Base-by-base conservation (phyloP, 2,113 vertebrate genomes). In the Pleuronectes platessa region DNA sequence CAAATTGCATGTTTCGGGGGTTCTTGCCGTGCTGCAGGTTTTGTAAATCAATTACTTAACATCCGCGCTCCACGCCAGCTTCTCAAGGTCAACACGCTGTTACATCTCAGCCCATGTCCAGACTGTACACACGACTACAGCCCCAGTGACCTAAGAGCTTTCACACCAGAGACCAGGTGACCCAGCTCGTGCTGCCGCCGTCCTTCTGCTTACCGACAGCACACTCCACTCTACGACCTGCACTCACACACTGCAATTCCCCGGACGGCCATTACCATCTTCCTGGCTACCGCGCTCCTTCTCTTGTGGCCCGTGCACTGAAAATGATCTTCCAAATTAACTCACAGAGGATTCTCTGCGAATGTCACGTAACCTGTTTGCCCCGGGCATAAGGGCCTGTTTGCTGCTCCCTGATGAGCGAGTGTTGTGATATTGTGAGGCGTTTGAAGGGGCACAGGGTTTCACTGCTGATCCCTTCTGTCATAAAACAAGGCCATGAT, bases 311-410 rank as follows among this genome's bases (percentile, higher is more conserved):
- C 79, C 37, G n/a, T 64, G 61, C 42, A 4, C 74, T 7, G 64
- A 73, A 79, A 79, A 90, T 86, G 23, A 90, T 79, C 79, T 83
- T 78, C 74, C 67, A 86, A 90, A 91, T 92, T 21, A 90, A 90
- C 77, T 90, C 81, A 47, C 85, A 42, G 73, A 84, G 88, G 87
- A 87, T 79, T 86, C 67, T 67, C 42, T 24, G 69, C 66, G 74
- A 86, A 83, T 83, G 85, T 80, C 88, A 88, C 61, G 23, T 71
- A 71, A 88, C 78, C 78, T 61, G 84, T 86, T 84, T 88, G 71
- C 67, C 71, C 42, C 5, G 71, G 85, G 88, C 71, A 21, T 1
- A 14, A 51, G 78, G 72, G 66, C 68, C 79, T 45, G 65, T 76
- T 68, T 71, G 65, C 63, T 49, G 17, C 63, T 84, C 86, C 76